Evolutionary conservation across 2,888 invertebrate species (phyloP).

Genomic region (Drosophila suboccidentalis): DNA sequence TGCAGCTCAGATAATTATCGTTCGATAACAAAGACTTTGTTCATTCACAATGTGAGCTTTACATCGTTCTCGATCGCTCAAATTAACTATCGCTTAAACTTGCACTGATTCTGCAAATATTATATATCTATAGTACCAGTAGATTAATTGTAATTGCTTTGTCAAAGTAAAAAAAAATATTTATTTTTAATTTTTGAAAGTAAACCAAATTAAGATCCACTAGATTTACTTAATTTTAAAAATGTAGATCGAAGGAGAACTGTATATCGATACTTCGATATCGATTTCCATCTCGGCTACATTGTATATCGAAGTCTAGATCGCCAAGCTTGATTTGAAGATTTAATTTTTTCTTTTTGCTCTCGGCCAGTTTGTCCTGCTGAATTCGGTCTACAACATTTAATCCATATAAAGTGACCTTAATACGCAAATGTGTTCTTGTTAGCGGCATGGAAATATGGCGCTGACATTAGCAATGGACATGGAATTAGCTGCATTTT

Average conservation of each 20-base stretch:
- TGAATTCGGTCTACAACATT: constrained; percentile 7
- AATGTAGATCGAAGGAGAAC: too few species aligned
- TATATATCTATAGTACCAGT: too few species aligned
- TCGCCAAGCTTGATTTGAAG: not conserved
- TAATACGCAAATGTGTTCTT: constrained; percentile 30
- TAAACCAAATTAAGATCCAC: too few species aligned
- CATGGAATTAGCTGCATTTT: constrained; percentile 40
- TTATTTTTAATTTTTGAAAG: too few species aligned
- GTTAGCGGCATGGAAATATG: constrained; percentile 23
- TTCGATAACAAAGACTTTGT: not conserved
- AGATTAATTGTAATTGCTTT: too few species aligned
- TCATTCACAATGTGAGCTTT: not conserved
- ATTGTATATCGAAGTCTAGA: not conserved
- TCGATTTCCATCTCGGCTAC: not conserved
- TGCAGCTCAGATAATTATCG: constrained; percentile 3
- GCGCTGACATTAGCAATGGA: constrained; percentile 15
- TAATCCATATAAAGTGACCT: constrained; percentile 18
- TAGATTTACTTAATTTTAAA: too few species aligned
- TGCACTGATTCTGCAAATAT: too few species aligned
- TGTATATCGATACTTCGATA: not conserved
- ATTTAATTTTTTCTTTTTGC: not conserved
- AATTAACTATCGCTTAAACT: not conserved
- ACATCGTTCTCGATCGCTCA: not conserved
- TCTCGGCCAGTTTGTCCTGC: not conserved
- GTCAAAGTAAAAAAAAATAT: too few species aligned